Evolutionary conservation across 2,888 invertebrate species (phyloP).

Genomic region (Matsumyia berberina): DNA sequence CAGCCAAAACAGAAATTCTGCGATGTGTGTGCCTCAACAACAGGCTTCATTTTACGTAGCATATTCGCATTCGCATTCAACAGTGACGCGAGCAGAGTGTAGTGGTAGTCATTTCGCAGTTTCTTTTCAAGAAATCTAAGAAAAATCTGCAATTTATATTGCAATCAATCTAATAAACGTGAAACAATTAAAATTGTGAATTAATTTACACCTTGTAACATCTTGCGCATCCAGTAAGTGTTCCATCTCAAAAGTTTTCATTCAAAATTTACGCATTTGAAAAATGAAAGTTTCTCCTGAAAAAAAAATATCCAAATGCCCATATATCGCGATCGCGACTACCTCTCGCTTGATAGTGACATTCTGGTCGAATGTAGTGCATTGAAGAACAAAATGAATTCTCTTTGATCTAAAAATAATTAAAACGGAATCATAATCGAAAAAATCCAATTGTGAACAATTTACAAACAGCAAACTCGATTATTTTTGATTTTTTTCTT

Average conservation of each 20-base stretch:
- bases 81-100: slow-evolving; percentile 49
- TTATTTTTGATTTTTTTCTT: slow-evolving; percentile 38
- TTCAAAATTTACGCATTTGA: slow-evolving; percentile 53
- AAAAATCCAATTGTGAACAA: slow-evolving; percentile 56
- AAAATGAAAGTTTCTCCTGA: slow-evolving; percentile 59
- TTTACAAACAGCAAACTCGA: slow-evolving; percentile 46
- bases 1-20: slow-evolving; percentile 34
- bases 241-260: slow-evolving; percentile 32
- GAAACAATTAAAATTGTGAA: background rate
- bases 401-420: slow-evolving; percentile 32
- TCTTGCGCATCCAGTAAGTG: slow-evolving; percentile 43
- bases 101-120: slow-evolving; percentile 34
- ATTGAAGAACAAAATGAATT: slow-evolving; percentile 1
- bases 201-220: background rate
- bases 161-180: background rate
- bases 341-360: slow-evolving; percentile 14
- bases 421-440: slow-evolving; percentile 26
- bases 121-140: slow-evolving; percentile 22
- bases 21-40: slow-evolving; percentile 14
- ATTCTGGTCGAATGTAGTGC: background rate
- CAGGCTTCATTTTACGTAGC: slow-evolving; percentile 45
- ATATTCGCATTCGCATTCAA: slow-evolving; percentile 69
- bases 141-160: slow-evolving; percentile 25
- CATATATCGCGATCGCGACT: background rate
- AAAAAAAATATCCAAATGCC: background rate